Percentiles rank a stretch among this genome's conserved stretches.
These are phyloP conservation scores for Neolamprologus ventralis DNA, from an alignment of 2,113 vertebrate genomes.

Conservation along the genomic window DNA sequence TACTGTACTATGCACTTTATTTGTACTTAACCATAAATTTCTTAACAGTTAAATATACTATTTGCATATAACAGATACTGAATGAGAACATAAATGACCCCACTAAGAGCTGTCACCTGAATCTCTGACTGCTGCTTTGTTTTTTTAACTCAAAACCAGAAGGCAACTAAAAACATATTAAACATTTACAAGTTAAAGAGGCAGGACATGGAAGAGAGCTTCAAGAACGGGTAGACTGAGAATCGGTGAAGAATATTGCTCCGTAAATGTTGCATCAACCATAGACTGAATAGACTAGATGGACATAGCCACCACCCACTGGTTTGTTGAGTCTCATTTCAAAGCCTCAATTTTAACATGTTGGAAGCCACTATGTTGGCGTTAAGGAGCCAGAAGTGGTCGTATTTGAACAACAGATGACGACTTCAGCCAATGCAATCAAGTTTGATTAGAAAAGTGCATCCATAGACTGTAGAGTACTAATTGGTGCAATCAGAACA, in stretches of 20 bases:
- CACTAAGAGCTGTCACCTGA: not conserved
- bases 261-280: fast-evolving
- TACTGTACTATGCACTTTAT: not conserved
- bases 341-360: not conserved
- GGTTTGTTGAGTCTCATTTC: not conserved
- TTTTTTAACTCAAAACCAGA: not conserved
- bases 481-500: not conserved
- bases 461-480: not conserved
- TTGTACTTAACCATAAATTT: not conserved
- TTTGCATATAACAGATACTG: not conserved
- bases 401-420: not conserved
- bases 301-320: not conserved
- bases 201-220: not conserved
- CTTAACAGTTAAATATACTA: not conserved
- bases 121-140: not conserved
- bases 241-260: not conserved
- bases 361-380: not conserved
- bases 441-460: not conserved
- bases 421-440: fast-evolving
- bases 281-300: not conserved
- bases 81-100: not conserved
- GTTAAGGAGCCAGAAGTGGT: not conserved
- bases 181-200: not conserved
- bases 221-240: not conserved
- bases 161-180: not conserved